These are phyloP conservation scores for Pteria penguin DNA, from an alignment of 2,888 invertebrate species.

Conservation along the genomic window DNA sequence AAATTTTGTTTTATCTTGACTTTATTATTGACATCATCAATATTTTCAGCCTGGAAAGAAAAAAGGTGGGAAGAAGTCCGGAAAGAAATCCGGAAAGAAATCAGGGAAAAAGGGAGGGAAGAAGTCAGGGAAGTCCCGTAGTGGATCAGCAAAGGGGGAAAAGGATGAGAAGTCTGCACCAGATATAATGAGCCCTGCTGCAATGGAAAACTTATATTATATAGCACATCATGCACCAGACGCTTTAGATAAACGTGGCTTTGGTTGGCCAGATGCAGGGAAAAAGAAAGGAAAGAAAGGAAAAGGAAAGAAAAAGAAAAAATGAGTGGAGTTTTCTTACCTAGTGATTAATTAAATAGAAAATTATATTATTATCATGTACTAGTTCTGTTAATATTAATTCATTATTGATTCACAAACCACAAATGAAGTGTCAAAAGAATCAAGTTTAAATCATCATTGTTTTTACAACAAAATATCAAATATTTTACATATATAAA, in stretches of 20 bases:
- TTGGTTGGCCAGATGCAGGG: constrained; percentile 92
- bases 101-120: constrained; percentile 68
- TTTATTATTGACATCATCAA: too few relatives aligned
- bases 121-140: constrained; percentile 58
- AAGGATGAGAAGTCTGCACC: constrained; percentile 81
- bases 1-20: too few relatives aligned
- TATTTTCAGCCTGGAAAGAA: constrained; percentile 64
- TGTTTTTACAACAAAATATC: too few relatives aligned
- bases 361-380: too few relatives aligned
- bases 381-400: too few relatives aligned
- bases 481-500: too few relatives aligned
- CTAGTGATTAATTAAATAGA: too few relatives aligned
- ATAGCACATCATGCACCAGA: constrained; percentile 96
- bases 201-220: constrained; percentile 96
- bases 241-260: constrained; percentile 90
- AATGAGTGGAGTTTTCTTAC: constrained; percentile 27
- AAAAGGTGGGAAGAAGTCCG: constrained; percentile 63
- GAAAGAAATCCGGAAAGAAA: constrained; percentile 71
- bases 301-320: constrained; percentile 65
- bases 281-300: constrained; percentile 85
- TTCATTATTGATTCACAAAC: too few relatives aligned
- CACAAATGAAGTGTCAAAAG: too few relatives aligned
- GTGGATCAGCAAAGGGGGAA: constrained; percentile 64
- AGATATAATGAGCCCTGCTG: constrained; percentile 92
- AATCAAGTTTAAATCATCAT: too few relatives aligned